Evolutionary conservation across 1,140 invertebrate genomes (phyloP).

Genomic region (Philotrypesis tridentata): DNA sequence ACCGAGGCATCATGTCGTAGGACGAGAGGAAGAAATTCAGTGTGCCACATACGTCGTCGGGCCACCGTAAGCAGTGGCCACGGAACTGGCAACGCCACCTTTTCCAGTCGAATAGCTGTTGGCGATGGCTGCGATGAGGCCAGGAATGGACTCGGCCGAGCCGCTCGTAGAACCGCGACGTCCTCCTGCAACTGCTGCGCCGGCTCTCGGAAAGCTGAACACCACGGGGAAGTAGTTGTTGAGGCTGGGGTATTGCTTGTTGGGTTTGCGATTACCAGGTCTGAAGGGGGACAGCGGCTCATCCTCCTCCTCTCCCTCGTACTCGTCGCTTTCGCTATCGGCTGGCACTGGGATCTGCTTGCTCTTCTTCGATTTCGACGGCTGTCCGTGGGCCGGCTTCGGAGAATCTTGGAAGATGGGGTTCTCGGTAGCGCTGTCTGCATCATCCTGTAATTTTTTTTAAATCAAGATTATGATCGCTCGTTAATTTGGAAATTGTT

Average conservation of each 20-base stretch:
- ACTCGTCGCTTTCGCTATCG: constrained; percentile 57
- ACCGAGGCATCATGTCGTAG: constrained; percentile 12
- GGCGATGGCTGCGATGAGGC: constrained; percentile 72
- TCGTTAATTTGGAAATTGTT: too few relatives aligned
- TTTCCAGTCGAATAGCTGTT: constrained; percentile 74
- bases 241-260: constrained; percentile 58
- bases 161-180: constrained; percentile 12
- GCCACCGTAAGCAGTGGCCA: constrained; percentile 73
- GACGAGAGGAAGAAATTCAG: constrained; percentile 12
- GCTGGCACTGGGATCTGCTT: constrained; percentile 54
- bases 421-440: neutral
- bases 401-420: neutral
- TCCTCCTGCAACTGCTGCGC: constrained; percentile 46
- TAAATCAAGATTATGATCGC: too few relatives aligned
- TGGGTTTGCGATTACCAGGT: constrained; percentile 58
- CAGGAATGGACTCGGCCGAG: constrained; percentile 58
- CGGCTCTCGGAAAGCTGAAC: constrained; percentile 65
- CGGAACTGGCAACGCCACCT: constrained; percentile 73
- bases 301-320: constrained; percentile 62
- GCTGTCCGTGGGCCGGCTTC: constrained; percentile 28
- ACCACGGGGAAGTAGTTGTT: constrained; percentile 70
- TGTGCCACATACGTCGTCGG: constrained; percentile 50
- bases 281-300: constrained; percentile 52
- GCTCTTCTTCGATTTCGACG: constrained; percentile 49
- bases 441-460: neutral